phyloP scores from a whole-genome alignment of 2,797 vertebrate genomes.

The Mus caroli region DNA sequence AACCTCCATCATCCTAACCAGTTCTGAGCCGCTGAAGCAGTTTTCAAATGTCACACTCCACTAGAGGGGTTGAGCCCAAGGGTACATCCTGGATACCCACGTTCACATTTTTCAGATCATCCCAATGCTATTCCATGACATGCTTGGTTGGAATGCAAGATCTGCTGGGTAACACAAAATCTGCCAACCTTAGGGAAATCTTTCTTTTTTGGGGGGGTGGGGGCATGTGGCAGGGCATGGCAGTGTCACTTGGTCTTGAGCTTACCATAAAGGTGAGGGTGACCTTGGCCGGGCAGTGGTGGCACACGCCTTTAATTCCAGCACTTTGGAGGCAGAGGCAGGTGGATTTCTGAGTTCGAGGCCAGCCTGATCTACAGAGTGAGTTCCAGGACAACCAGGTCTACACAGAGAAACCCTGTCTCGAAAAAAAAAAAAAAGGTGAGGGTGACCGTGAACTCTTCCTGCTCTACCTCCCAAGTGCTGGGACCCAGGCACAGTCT shows the following conservation, averaged over 20 bases:
- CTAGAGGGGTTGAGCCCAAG: neutral
- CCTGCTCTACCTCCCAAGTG: neutral
- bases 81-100: too few relatives aligned
- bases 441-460: neutral
- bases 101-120: neutral
- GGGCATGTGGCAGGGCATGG: neutral
- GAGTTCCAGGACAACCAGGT: too few relatives aligned
- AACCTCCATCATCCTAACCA: neutral
- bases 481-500: neutral
- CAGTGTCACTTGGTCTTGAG: neutral
- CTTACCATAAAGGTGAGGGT: neutral
- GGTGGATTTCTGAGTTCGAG: too few relatives aligned
- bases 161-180: neutral
- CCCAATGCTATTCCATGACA: neutral
- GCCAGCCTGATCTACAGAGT: too few relatives aligned
- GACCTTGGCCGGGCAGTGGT: too few relatives aligned
- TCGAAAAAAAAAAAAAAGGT: too few relatives aligned
- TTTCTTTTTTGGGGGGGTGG: too few relatives aligned
- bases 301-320: too few relatives aligned
- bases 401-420: too few relatives aligned
- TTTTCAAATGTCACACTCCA: neutral
- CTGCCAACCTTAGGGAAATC: neutral
- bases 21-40: neutral
- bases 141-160: neutral
- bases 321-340: too few relatives aligned